phyloP scores from a whole-genome alignment of 2,113 vertebrate genomes.

The Pseudonaja textilis region DNA sequence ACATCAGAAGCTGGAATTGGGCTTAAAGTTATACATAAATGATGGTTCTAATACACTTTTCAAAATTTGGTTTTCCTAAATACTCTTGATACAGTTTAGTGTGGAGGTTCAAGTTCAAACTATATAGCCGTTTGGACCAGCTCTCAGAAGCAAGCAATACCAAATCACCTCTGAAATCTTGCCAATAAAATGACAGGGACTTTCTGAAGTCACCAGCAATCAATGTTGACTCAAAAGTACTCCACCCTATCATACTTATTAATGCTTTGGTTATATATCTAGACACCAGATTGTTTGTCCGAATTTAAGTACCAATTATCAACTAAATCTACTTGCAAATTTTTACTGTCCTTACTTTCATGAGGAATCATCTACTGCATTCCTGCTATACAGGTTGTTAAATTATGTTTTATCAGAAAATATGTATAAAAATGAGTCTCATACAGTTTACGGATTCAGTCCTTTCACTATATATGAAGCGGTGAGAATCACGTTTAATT shows the following conservation, averaged over 20 bases:
- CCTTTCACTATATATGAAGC: neutral
- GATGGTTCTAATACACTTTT: constrained; percentile 15
- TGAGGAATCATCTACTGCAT: neutral
- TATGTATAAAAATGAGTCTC: neutral
- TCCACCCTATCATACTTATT: neutral
- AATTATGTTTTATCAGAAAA: neutral
- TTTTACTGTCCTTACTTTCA: neutral
- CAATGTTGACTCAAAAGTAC: neutral
- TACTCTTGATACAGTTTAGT: neutral
- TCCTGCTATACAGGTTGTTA: neutral
- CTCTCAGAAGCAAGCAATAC: neutral
- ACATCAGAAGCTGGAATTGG: neutral
- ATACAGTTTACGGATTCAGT: neutral
- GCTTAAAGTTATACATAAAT: constrained; percentile 16
- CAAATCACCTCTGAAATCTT: neutral
- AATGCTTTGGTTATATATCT: neutral
- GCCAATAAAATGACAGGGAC: neutral
- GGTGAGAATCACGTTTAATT: neutral
- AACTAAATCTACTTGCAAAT: neutral
- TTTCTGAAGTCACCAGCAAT: neutral
- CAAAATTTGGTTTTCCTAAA: constrained; percentile 10
- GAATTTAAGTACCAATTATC: neutral
- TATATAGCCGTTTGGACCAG: neutral
- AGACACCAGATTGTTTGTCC: neutral
- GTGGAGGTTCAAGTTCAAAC: neutral